Evolutionary conservation across 2,797 vertebrate species (phyloP).

Genomic region (Peromyscus nudipes): DNA sequence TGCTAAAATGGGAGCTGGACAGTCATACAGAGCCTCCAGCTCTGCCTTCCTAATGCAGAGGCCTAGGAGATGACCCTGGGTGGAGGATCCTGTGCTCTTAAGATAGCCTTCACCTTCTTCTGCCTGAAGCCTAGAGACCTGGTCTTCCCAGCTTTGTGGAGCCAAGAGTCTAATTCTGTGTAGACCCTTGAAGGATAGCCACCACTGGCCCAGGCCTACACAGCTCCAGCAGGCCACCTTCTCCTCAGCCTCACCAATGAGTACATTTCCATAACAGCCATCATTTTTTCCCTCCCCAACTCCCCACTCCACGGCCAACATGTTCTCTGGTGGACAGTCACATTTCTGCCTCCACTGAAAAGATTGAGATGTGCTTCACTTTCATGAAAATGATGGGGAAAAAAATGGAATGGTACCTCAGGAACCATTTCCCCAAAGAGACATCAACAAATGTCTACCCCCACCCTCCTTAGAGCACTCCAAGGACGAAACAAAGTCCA

Average conservation of each 20-base stretch:
- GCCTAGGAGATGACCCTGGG: too few species aligned
- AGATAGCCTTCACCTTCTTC: not conserved
- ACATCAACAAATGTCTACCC: not conserved
- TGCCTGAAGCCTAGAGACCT: not conserved
- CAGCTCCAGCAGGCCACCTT: too few species aligned
- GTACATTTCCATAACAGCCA: too few species aligned
- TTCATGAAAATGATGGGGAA: not conserved
- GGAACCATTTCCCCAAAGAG: not conserved
- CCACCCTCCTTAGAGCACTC: too few species aligned
- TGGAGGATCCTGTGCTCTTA: not conserved
- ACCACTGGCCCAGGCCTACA: not conserved
- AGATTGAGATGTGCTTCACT: too few species aligned
- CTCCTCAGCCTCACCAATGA: too few species aligned
- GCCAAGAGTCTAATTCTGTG: not conserved
- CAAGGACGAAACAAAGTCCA: not conserved
- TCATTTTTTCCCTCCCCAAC: not conserved
- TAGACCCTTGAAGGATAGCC: not conserved
- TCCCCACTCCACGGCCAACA: not conserved
- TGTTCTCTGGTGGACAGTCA: not conserved
- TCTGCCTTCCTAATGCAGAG: not conserved
- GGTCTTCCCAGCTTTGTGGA: not conserved
- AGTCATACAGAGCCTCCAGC: not conserved
- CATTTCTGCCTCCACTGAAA: not conserved
- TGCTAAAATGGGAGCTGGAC: accelerated
- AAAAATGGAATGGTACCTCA: not conserved